Evolutionary conservation across 2,888 invertebrate genomes (phyloP), one percentile per base, ranked within the genome.

Genomic region (Scrobipalpa costella): DNA sequence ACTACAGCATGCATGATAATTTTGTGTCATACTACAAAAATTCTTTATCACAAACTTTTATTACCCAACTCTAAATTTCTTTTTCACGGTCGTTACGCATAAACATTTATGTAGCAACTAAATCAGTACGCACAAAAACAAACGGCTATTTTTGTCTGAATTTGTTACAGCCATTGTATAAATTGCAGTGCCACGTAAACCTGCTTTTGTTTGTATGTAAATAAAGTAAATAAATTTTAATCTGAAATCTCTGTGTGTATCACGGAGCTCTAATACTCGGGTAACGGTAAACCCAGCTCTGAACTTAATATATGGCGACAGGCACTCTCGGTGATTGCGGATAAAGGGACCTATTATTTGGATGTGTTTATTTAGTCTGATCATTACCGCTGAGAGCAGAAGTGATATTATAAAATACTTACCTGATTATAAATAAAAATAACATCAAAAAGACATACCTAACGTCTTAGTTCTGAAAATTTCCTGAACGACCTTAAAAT

Each of bases 241-340:
- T 61, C 67, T 66, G 68, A 64, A 67, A 68, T 72, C 69, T 75
- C 73, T 72, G 75, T 73, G 71, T 68, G 77, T 76, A 76, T 77
- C 69, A 73, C 69, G 69, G 70, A 64, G 74, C 75, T 81, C 76
- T 77, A 78, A 80, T 79, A 72, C 69, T 66, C 70, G 75, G 15
- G 63, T 65, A 61, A 60, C 21, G 72, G 74, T 81, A 80, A 82
- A 75, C 78, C 80, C 77, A 75, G 74, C 78, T 78, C 75, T 79
- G 81, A 84, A 83, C 80, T 78, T 82, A 86, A 89, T 86, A 85
- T 86, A 89, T 84, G 81, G 85, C 81, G 86, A 85, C 86, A 84
- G 81, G 82, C 88, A 90, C 89, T 90, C 86, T 78, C 79, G 80
- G 69, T 82, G 84, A 90, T 90, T 89, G 86, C 81, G 79, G 73